Conservation (phyloP, 2,113 vertebrate genomes). For the Sebastes fasciatus region DNA sequence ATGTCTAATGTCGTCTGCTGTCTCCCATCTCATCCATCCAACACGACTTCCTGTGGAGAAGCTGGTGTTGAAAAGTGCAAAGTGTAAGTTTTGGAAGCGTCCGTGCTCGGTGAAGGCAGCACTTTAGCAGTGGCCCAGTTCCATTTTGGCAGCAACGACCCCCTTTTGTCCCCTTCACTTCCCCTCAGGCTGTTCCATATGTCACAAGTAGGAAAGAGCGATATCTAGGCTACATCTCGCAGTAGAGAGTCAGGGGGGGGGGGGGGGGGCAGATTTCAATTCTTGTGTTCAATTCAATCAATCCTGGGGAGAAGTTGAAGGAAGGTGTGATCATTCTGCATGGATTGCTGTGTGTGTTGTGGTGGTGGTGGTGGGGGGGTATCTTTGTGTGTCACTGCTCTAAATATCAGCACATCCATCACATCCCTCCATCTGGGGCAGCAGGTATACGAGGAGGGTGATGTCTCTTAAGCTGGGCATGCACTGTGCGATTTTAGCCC, state of each 20-base stretch:
- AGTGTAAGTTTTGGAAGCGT: conserved; percentile 39
- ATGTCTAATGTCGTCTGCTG: conserved; percentile 41
- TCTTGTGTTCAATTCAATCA: background rate
- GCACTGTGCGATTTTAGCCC: no score
- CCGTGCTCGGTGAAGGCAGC: background rate
- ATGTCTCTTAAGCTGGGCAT: background rate
- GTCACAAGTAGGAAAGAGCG: conserved; percentile 19
- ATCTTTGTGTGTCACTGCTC: conserved; percentile 17
- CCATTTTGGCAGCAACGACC: conserved; percentile 44
- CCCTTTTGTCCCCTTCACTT: conserved; percentile 40
- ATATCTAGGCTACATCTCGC: conserved; percentile 45
- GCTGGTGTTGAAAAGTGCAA: conserved; percentile 43
- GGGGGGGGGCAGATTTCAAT: background rate
- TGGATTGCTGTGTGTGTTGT: conserved; percentile 23
- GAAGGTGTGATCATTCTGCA: conserved; percentile 22
- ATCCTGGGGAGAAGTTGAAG: conserved; percentile 17
- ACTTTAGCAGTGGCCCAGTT: conserved; percentile 54
- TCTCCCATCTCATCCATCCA: conserved; percentile 52
- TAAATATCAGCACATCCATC: conserved; percentile 28
- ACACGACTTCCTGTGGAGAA: conserved; percentile 31
- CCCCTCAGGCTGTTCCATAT: conserved; percentile 74
- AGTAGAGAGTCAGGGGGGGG: background rate
- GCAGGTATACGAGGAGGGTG: conserved; percentile 10
- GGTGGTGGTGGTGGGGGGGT: conserved; percentile 11
- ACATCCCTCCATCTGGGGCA: conserved; percentile 28